Evolutionary conservation across 2,888 invertebrate genomes (phyloP).

Genomic region (Catocala sponsa): DNA sequence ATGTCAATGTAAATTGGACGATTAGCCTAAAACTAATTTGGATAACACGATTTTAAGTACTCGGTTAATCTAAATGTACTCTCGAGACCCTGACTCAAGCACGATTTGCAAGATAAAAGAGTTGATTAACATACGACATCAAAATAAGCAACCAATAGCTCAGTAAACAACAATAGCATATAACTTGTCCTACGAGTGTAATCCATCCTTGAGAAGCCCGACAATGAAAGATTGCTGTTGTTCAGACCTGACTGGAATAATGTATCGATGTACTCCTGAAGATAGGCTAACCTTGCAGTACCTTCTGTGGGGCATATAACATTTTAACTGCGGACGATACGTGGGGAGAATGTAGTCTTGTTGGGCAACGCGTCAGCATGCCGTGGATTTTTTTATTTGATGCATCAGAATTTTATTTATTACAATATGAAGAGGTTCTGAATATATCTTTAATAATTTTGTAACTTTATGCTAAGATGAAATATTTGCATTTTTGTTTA

Average conservation of each 20-base stretch:
- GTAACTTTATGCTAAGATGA: no score
- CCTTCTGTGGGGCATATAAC: conserved; percentile 48
- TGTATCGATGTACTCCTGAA: conserved; percentile 37
- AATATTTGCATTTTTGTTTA: no score
- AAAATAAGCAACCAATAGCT: background rate
- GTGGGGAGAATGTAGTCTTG: conserved; percentile 39
- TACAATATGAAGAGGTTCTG: no score
- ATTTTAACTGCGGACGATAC: conserved; percentile 44
- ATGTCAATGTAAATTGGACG: no score
- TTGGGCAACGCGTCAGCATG: conserved; percentile 35
- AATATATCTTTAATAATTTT: no score
- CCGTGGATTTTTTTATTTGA: background rate
- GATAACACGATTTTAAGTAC: no score
- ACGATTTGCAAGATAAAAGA: no score
- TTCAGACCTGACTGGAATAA: conserved; percentile 46
- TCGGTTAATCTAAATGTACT: no score
- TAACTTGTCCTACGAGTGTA: conserved; percentile 30
- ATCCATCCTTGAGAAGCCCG: conserved; percentile 46
- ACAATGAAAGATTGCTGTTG: conserved; percentile 51
- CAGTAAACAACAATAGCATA: conserved; percentile 42
- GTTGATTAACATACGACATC: background rate
- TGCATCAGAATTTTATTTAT: background rate
- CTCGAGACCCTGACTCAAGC: no score
- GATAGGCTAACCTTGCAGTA: conserved; percentile 41
- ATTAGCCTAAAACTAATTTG: no score